Conservation (phyloP, 2,797 vertebrate genomes). For the Aotus griseimembra region DNA sequence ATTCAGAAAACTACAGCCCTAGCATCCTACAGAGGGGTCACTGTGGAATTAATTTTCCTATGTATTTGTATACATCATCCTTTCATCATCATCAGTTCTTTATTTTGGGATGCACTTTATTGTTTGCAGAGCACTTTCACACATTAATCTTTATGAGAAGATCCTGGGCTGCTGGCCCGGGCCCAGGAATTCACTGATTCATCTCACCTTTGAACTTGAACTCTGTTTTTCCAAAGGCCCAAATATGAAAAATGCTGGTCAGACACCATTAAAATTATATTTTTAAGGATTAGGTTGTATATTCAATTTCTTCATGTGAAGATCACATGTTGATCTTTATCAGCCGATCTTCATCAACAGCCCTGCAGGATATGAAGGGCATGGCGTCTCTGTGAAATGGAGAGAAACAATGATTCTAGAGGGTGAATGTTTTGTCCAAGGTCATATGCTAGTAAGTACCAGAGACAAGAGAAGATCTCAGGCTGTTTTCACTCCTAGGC, state of each 20-base stretch:
- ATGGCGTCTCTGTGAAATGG: not conserved
- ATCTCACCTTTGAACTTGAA: conserved; percentile 62
- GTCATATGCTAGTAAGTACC: not conserved
- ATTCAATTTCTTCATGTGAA: conserved; percentile 63
- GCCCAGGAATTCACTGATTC: not conserved
- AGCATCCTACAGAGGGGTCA: not conserved
- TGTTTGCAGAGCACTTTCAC: not conserved
- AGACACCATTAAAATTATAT: conserved; percentile 68
- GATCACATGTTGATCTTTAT: not conserved
- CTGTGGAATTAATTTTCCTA: not conserved
- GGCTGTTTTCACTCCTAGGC: not conserved
- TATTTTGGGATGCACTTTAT: not conserved
- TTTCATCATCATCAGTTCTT: not conserved
- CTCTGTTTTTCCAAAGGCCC: conserved; percentile 51
- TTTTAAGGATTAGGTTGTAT: conserved; percentile 66
- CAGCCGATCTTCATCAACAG: not conserved
- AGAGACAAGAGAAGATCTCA: not conserved
- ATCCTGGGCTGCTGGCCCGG: not conserved
- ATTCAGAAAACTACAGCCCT: not conserved
- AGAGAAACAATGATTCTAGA: not conserved
- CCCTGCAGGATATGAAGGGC: not conserved
- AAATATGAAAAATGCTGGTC: conserved; percentile 62
- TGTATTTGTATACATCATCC: not conserved
- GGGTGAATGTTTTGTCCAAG: not conserved
- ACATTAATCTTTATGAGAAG: not conserved